A percentile compares a stretch with the other conserved stretches of the same genome.
Evolutionary conservation across 2,113 vertebrate genomes (phyloP).

Genomic region (Cromileptes altivelis): DNA sequence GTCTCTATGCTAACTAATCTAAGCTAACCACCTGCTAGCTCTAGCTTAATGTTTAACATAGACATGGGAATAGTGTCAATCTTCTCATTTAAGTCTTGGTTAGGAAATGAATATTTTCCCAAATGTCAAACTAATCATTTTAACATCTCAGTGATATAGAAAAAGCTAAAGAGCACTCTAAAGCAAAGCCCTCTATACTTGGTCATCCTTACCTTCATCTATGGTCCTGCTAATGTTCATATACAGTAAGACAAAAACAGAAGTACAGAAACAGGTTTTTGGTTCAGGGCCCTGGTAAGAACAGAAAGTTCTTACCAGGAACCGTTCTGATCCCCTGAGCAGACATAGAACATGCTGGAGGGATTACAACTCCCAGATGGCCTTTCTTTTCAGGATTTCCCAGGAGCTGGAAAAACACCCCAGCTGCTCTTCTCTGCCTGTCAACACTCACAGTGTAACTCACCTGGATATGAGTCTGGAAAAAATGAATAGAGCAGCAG

Average conservation of each 20-base stretch:
- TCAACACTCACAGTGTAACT: background rate
- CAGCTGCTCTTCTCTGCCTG: background rate
- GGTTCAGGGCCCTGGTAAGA: background rate
- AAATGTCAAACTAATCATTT: no score
- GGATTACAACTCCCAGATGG: conserved; percentile 14
- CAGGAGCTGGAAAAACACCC: background rate
- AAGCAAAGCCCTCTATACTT: no score
- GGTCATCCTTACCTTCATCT: no score
- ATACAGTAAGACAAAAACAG: no score
- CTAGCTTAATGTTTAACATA: background rate
- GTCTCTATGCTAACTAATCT: no score
- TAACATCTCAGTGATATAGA: no score
- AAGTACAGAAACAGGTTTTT: background rate
- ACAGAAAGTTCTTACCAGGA: no score
- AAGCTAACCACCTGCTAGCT: no score
- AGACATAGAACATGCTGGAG: background rate
- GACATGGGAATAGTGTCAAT: background rate
- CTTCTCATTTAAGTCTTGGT: background rate
- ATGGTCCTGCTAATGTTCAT: no score
- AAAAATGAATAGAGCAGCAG: background rate
- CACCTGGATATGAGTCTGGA: background rate
- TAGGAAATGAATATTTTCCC: background rate
- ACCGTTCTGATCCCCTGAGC: background rate
- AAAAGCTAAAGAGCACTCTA: no score
- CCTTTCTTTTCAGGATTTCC: background rate